phyloP scores from a whole-genome alignment of 1,140 invertebrate genomes.

The Thaumetopoea pityocampa region DNA sequence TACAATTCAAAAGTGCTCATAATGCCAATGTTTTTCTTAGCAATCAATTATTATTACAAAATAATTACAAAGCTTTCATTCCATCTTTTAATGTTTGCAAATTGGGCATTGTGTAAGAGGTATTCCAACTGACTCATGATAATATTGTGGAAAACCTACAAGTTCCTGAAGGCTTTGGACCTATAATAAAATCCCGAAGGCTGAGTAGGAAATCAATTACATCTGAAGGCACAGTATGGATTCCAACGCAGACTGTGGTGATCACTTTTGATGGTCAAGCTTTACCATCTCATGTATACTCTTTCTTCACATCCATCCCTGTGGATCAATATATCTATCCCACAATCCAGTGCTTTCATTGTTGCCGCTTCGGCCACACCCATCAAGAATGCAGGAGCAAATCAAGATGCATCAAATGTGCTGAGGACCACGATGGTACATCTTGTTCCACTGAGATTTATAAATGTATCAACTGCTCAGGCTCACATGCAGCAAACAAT shows the following conservation, averaged over 20 bases:
- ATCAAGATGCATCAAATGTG: slow-evolving; percentile 3
- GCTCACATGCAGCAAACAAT: no score
- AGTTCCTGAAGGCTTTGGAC: slow-evolving; percentile 9
- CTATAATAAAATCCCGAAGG: slow-evolving; percentile 12
- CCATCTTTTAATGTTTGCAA: slow-evolving; percentile 6
- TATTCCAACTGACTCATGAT: slow-evolving; percentile 9
- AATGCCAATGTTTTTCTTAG: no score
- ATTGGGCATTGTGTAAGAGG: slow-evolving; percentile 6
- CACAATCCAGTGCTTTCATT: slow-evolving; percentile 4
- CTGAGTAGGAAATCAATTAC: slow-evolving; percentile 1
- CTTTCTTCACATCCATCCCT: slow-evolving; percentile 1
- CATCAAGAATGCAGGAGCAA: not conserved
- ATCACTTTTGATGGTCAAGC: slow-evolving; percentile 16
- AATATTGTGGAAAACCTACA: slow-evolving; percentile 7
- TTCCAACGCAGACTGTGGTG: slow-evolving; percentile 7
- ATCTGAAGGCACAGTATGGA: not conserved
- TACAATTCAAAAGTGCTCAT: no score
- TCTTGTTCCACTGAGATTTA: no score
- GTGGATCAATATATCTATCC: slow-evolving; percentile 3
- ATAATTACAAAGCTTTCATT: slow-evolving; percentile 8
- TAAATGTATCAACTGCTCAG: no score
- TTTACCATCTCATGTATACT: slow-evolving; percentile 7
- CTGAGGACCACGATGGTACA: slow-evolving; percentile 1
- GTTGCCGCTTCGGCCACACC: not conserved
- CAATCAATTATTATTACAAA: no score